These are phyloP conservation scores for Adelges cooleyi DNA, from an alignment of 1,140 invertebrate species.

Conservation along the genomic window DNA sequence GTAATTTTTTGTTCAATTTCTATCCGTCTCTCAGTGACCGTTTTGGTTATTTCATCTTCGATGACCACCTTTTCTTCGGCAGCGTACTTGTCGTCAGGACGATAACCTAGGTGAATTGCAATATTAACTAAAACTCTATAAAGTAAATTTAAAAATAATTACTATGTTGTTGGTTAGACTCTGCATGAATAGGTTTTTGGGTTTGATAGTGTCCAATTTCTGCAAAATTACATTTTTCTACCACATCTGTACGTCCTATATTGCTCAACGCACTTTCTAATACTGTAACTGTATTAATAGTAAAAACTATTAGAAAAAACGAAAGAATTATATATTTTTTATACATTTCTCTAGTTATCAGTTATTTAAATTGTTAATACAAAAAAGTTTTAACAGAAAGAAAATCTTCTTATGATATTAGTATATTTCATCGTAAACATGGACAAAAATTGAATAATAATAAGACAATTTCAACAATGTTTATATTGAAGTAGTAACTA, in stretches of 20 bases:
- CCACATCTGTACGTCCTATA: slow-evolving; percentile 50
- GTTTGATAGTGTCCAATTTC: background rate
- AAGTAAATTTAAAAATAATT: too few relatives aligned
- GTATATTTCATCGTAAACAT: too few relatives aligned
- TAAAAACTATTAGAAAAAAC: too few relatives aligned
- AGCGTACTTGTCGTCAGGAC: slow-evolving; percentile 36
- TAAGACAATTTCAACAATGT: too few relatives aligned
- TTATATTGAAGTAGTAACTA: too few relatives aligned
- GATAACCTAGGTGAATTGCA: background rate
- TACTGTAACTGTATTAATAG: slow-evolving; percentile 44
- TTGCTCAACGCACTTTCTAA: slow-evolving; percentile 48
- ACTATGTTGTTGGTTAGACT: background rate
- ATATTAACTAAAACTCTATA: too few relatives aligned
- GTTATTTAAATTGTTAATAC: background rate
- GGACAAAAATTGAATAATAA: background rate
- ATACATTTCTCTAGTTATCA: background rate
- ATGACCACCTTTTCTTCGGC: slow-evolving; percentile 37
- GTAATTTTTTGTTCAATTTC: slow-evolving; percentile 58
- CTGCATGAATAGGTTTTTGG: slow-evolving; percentile 34
- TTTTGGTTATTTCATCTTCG: slow-evolving; percentile 44
- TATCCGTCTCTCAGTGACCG: slow-evolving; percentile 53
- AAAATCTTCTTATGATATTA: too few relatives aligned
- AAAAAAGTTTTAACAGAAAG: background rate
- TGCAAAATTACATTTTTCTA: slow-evolving; percentile 47
- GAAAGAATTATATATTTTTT: background rate